Evolutionary conservation across 2,797 vertebrate species (phyloP), one percentile per base, ranked within the genome.

Genomic region (Acrocephalus scirpaceus): DNA sequence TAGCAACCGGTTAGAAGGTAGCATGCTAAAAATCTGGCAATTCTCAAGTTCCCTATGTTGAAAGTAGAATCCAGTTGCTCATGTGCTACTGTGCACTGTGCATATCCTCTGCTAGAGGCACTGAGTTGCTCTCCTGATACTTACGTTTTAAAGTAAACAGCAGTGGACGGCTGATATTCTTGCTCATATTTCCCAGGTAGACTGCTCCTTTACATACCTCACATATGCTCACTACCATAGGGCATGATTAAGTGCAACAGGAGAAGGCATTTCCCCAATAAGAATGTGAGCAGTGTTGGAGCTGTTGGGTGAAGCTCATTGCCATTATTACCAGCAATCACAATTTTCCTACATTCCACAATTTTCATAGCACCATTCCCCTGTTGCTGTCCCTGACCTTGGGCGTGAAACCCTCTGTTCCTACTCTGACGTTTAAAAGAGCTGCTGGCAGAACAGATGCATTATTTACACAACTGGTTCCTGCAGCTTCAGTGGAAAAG

Each of bases 331-430:
- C 12, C 20, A 94, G 15, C 2, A 5, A n/a, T 18, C 16, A 47
- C 27, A 13, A 3, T 71, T 45, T 75, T 65, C 40, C 32, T 64
- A 26, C 5, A 38, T 38, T 38, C 38, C 38, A 38, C 38, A 38
- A 38, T 38, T 38, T 38, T 38, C 0, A 0, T 1, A 7, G 16
- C 32, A 27, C 45, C 10, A 19, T 77, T 71, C 19, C 42, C 2
- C 13, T 16, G 19, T 34, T 7, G 4, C 32, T n/a, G 12, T 18
- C 42, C 13, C 11, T 57, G 26, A 70, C 56, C 23, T 88, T 65
- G 25, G 30, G 30, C 78, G n/a, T 62, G 44, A 60, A 56, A 29
- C 7, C 22, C 18, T 66, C 17, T 70, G 13, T 32, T 86, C 22
- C n/a, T 61, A 7, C 25, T 51, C 26, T 72, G 25, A 38, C 0